These are phyloP conservation scores for Anabacerthia variegaticeps DNA, from an alignment of 2,797 vertebrate species.

Conservation along the genomic window DNA sequence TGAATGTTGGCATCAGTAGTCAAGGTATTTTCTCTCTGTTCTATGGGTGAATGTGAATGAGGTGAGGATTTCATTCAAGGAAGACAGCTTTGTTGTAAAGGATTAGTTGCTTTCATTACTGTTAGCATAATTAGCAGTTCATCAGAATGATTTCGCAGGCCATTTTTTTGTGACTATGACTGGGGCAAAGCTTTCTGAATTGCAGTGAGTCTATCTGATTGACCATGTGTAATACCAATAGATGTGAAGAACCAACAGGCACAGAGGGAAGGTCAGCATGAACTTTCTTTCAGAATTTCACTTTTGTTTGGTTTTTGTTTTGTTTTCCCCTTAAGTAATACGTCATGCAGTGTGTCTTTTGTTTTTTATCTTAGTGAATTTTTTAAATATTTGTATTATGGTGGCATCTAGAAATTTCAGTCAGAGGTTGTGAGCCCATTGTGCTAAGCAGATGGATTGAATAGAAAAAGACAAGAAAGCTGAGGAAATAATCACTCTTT, in stretches of 20 bases:
- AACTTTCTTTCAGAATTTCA: not conserved
- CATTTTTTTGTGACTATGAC: constrained; percentile 35
- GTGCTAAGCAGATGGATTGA: constrained; percentile 13
- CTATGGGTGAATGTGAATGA: not conserved
- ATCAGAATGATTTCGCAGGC: constrained; percentile 1
- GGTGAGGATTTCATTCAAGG: not conserved
- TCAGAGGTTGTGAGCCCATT: not conserved
- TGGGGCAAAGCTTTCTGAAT: constrained; percentile 3
- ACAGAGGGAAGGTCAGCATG: constrained; percentile 41
- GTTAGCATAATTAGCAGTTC: constrained; percentile 43
- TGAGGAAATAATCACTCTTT: constrained; percentile 51
- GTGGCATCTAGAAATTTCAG: not conserved
- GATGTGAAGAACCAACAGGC: constrained; percentile 11
- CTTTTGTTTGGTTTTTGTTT: too few relatives aligned
- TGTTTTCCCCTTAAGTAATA: not conserved
- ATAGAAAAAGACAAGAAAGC: constrained; percentile 42
- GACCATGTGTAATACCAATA: constrained; percentile 24
- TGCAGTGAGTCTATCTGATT: constrained; percentile 37
- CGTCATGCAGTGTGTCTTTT: not conserved
- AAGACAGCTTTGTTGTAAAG: constrained; percentile 15
- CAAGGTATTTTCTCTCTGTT: not conserved
- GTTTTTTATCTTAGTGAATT: not conserved
- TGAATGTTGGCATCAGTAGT: not conserved
- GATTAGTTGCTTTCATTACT: constrained; percentile 43
- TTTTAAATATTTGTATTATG: not conserved